Evolutionary conservation across 2,797 vertebrate species (phyloP), one percentile per base, ranked within the genome.

Genomic region (Podarcis siculus): DNA sequence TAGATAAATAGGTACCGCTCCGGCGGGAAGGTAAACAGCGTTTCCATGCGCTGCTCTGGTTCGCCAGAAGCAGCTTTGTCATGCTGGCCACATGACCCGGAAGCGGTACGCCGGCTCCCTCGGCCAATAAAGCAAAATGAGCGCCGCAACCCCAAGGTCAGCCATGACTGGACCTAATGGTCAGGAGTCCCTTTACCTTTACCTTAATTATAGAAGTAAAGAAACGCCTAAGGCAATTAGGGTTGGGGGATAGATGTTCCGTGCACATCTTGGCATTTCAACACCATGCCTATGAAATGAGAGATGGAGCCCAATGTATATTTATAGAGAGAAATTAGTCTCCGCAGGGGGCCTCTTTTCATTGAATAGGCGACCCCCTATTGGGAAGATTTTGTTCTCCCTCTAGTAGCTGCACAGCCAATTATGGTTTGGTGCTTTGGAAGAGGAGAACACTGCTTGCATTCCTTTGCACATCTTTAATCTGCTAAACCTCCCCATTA

Each of bases 241-340:
- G 86, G 13, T 15, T 55, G 49, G 78, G 73, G 87, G 76, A 79
- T 42, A 83, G 83, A 78, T 27, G 76, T 55, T 69, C 76, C 30
- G n/a, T 45, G 42, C 92, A 86, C 92, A 93, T 72, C 83, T 90
- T 89, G 77, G 82, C 49, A 23, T 88, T 93, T 89, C 86, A 85
- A 35, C 61, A 30, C 32, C 72, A 55, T 5, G 58, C 69, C 37
- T 85, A n/a, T 19, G 90, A 83, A 91, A 90, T 87, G 88, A 90
- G 91, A 79, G 72, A 87, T 80, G 86, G 89, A 94, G 88, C 76
- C 82, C 17, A 92, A 84, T 69, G 87, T 82, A 82, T 90, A 91
- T 94, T 95, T 93, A 92, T 83, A 91, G 91, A 92, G 90, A 89
- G 92, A 94, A 93, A 83, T 21, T 0, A 66, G 88, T 91, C 86